Percentiles rank a stretch among this genome's conserved stretches.
These are phyloP conservation scores for Mus minutoides DNA, from an alignment of 2,797 vertebrate species.

Conservation along the genomic window DNA sequence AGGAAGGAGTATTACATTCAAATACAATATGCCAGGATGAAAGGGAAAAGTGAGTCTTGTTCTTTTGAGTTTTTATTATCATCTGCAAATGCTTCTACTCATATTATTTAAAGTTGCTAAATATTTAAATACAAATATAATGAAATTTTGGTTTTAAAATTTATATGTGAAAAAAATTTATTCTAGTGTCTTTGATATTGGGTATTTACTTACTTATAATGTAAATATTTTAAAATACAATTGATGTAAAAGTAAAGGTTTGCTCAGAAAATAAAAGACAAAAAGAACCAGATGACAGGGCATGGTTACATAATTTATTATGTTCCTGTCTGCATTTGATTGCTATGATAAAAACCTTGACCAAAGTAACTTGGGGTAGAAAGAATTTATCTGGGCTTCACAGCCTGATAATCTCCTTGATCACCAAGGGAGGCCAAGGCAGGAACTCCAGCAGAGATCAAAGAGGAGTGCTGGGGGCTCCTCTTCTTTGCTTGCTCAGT, in stretches of 20 bases:
- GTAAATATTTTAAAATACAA: slow-evolving; percentile 3
- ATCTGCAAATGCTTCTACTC: neutral
- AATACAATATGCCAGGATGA: slow-evolving; percentile 59
- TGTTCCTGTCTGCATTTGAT: neutral
- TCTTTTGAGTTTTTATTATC: slow-evolving; percentile 52
- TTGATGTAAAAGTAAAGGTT: neutral
- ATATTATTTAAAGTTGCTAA: slow-evolving; percentile 51
- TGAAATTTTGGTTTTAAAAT: slow-evolving; percentile 18
- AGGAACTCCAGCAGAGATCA: neutral
- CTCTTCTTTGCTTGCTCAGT: neutral
- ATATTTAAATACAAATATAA: slow-evolving; percentile 56
- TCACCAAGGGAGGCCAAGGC: no score
- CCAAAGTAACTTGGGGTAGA: neutral
- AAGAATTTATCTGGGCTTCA: neutral
- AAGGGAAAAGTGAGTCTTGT: neutral
- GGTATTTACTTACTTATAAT: neutral
- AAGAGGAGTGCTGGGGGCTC: neutral
- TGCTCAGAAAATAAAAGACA: neutral
- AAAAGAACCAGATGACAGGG: neutral
- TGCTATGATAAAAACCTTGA: neutral
- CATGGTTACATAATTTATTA: neutral
- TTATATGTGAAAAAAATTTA: neutral
- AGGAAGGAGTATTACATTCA: slow-evolving; percentile 54
- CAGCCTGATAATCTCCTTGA: no score
- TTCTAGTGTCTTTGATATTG: neutral